phyloP scores from a whole-genome alignment of 2,113 vertebrate species.

The Corydoras sp. region DNA sequence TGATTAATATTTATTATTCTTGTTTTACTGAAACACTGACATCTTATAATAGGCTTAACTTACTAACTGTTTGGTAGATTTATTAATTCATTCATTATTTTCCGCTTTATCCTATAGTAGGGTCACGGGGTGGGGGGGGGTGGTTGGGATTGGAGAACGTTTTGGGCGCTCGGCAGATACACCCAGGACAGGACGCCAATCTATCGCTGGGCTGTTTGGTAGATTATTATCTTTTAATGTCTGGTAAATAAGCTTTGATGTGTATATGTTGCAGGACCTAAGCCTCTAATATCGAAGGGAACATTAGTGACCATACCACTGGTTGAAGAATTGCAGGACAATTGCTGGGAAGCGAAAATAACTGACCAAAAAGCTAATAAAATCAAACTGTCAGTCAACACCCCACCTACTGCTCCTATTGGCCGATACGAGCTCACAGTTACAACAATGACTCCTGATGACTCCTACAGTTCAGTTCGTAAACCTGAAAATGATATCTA shows the following conservation, averaged over 20 bases:
- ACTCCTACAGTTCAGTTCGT: slow-evolving; percentile 51
- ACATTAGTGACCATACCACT: slow-evolving; percentile 75
- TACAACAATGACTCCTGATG: slow-evolving; percentile 51
- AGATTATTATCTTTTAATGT: background rate
- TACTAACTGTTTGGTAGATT: no score
- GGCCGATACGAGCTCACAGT: slow-evolving; percentile 76
- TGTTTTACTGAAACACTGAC: no score
- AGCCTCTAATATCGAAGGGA: slow-evolving; percentile 72
- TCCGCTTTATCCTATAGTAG: no score
- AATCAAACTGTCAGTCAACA: slow-evolving; percentile 64
- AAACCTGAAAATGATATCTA: slow-evolving; percentile 63
- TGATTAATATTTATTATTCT: no score
- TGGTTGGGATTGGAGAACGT: no score
- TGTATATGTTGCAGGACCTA: slow-evolving; percentile 59
- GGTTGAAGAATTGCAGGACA: slow-evolving; percentile 62
- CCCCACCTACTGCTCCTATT: slow-evolving; percentile 65
- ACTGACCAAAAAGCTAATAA: slow-evolving; percentile 54
- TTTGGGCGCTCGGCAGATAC: no score
- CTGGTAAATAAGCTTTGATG: background rate
- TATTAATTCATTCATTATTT: no score
- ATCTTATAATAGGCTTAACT: no score
- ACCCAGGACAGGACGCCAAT: no score
- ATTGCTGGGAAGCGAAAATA: slow-evolving; percentile 75
- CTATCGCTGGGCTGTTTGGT: no score
- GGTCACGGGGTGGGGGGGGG: no score